Base-by-base conservation (phyloP, 2,797 vertebrate species). In the Borostomias antarcticus region DNA sequence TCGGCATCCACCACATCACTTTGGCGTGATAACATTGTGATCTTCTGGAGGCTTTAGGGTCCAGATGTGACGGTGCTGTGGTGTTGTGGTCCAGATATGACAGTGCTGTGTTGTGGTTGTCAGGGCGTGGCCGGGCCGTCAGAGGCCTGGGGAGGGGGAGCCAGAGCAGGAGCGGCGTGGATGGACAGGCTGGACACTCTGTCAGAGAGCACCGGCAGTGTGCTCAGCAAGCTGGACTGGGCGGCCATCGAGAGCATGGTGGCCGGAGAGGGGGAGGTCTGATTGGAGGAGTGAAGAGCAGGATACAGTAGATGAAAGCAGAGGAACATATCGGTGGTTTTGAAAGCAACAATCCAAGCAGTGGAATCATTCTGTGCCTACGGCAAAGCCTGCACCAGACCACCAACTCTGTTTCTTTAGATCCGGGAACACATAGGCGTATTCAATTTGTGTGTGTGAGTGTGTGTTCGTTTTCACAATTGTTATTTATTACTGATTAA, bases 161-260 rank as follows among this genome's bases (percentile, higher is more conserved):
- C 28, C 0, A 1, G 6, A 30, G 15, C 62, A 37, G 78, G 37
- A 28, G 58, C 54, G 37, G 60, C 65, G 4, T 77, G 59, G 43
- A 71, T 54, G 58, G 62, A 76, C 0, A 82, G 85, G 72, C 4
- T 80, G 5, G 94, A 95, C 26, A 80, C 78, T 5, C 25, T 89
- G 13, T 95, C 95, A 33, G 93, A 90, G 43, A 94, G 93, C 68
- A 92, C 88, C 0, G 87, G 94, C 72, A 96, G 94, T 76, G 85
- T 87, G 69, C 92, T 98, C 62, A 96, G 95, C 87, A 93, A 92
- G 79, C 90, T 98, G 17, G 96, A 99, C 86, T 98, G 97, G 97
- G 89, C 78, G 0, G 94, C 92, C 5, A 72, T 98, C 0, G 96
- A 98, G 47, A 94, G 90, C 56, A 89, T 98, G 86, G 91, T 94